A percentile compares a stretch with the other conserved stretches of the same genome.
Evolutionary conservation across 1,140 invertebrate species (phyloP).

Genomic region (Portunus trituberculatus): DNA sequence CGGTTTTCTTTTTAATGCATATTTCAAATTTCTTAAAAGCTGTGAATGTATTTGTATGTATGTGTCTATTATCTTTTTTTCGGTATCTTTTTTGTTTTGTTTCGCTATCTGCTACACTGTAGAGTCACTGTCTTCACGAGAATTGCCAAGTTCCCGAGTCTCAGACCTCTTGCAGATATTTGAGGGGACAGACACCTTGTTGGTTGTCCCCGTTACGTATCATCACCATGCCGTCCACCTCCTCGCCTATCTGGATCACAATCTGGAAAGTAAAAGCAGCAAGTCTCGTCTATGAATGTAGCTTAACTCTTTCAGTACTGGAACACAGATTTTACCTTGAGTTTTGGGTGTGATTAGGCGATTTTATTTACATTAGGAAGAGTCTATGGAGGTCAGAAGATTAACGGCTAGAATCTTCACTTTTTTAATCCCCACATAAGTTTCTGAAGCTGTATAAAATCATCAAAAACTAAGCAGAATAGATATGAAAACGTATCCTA

Average conservation of each 20-base stretch:
- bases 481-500: no score
- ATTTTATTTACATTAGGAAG: no score
- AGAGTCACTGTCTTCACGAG: slow-evolving; percentile 34
- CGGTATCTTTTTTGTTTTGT: neutral
- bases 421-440: no score
- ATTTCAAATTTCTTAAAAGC: neutral
- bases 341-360: no score
- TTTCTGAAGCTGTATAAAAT: no score
- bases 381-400: no score
- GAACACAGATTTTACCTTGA: no score
- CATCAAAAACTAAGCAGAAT: no score
- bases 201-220: slow-evolving; percentile 93
- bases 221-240: slow-evolving; percentile 94
- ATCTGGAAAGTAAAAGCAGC: slow-evolving; percentile 81
- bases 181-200: slow-evolving; percentile 86
- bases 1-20: neutral
- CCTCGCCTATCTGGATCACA: slow-evolving; percentile 89
- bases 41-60: neutral
- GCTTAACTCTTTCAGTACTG: no score
- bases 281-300: neutral
- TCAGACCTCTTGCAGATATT: slow-evolving; percentile 82
- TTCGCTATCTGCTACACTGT: neutral
- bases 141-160: neutral
- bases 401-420: no score
- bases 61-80: neutral